phyloP scores from a whole-genome alignment of 92 coral and sea anemone species.

The Porites lobata region DNA sequence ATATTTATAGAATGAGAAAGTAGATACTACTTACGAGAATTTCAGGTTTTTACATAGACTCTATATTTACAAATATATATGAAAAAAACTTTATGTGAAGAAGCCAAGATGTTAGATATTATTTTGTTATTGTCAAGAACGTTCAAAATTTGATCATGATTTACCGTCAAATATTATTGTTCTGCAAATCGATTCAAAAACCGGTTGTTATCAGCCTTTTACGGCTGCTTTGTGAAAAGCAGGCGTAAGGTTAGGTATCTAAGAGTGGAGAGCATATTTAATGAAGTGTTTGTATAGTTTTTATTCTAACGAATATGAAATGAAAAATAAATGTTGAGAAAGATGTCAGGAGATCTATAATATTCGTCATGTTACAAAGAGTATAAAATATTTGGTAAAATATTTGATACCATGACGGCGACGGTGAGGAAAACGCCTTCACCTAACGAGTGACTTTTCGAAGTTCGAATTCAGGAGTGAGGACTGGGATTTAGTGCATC shows the following conservation, averaged over 20 bases:
- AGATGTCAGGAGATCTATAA: no score
- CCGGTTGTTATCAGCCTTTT: background rate
- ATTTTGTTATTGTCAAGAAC: background rate
- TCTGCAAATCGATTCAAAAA: background rate
- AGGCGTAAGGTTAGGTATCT: background rate
- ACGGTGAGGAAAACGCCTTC: no score
- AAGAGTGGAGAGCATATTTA: slow-evolving; percentile 15
- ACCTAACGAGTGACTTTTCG: no score
- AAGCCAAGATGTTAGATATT: slow-evolving; percentile 19
- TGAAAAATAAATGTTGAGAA: background rate
- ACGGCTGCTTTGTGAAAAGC: background rate
- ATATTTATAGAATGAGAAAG: background rate
- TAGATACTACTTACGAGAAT: background rate
- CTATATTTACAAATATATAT: slow-evolving; percentile 1
- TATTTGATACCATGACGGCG: no score
- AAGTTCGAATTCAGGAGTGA: no score
- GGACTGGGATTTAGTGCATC: no score
- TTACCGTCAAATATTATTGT: background rate
- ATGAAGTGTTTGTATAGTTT: background rate
- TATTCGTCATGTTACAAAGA: no score
- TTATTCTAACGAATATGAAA: background rate
- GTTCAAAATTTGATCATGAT: background rate
- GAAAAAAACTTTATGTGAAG: background rate
- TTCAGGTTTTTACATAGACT: background rate
- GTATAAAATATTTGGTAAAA: no score